Evolutionary conservation across 2,797 vertebrate species (phyloP), one percentile per base, ranked within the genome.

Genomic region (Onychomys arenicola): DNA sequence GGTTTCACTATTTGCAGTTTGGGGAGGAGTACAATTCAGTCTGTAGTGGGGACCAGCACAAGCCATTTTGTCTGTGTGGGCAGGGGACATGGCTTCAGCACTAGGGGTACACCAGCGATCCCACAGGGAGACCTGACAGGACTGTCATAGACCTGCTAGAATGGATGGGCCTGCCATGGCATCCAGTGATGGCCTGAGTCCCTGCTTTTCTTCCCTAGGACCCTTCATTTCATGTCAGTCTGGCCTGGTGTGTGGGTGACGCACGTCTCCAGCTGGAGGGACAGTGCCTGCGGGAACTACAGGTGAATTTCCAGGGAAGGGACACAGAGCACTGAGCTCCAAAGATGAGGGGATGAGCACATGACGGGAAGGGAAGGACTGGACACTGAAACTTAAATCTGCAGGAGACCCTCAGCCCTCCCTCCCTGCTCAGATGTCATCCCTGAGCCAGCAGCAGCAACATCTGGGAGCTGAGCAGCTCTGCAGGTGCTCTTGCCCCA

Each of bases 201-300:
- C 73, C 29, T 81, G 16, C 32, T 90, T 16, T 89, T 95, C 93
- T 94, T n/a, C 59, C n/a, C 3, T 97, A 99, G 99, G 98, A 99
- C 90, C 99, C 99, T 0, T 99, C 99, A 0, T 99, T 99, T 98
- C 99, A 99, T 0, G 97, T 99, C 96, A 99, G 99, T 98, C 98
- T 99, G 98, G 99, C 99, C 92, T 99, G 99, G 99, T 99, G 99
- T 40, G 98, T 99, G 0, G 99, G 99, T 16, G 99, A 99, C 71
- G 25, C 97, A 13, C 98, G 97, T 0, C 98, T 89, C 71, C 98
- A 97, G 90, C 97, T 99, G 65, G 98, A 98, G 89, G 98, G 98
- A 7, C 96, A 93, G 11, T 99, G 98, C 90, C 97, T 99, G 71
- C 98, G 1, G 93, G 98, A 99, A 87, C 98, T 99, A 81, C 99